phyloP scores from a whole-genome alignment of 2,888 invertebrate genomes.

The Brachyptera putata region DNA sequence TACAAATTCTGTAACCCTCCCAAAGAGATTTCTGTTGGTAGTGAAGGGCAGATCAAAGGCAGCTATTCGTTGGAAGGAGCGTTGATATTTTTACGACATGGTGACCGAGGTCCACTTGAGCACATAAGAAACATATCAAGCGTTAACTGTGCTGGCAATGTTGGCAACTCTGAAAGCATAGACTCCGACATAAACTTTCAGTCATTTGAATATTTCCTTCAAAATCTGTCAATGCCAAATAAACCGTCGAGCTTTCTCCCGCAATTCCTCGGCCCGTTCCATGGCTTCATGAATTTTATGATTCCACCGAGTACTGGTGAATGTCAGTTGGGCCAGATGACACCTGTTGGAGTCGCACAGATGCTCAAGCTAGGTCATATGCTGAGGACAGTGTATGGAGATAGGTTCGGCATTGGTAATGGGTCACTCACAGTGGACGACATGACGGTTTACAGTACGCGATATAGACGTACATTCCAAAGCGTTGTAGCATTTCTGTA shows the following conservation, averaged over 20 bases:
- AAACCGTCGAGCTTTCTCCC: slow-evolving; percentile 44
- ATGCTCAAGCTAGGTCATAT: slow-evolving; percentile 72
- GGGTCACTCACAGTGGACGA: slow-evolving; percentile 51
- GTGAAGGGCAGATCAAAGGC: slow-evolving; percentile 62
- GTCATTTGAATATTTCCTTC: slow-evolving; percentile 31
- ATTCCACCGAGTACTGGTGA: slow-evolving; percentile 61
- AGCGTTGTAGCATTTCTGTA: slow-evolving; percentile 78
- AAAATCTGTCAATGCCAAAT: slow-evolving; percentile 28
- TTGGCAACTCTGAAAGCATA: slow-evolving; percentile 34
- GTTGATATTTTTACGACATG: slow-evolving; percentile 76
- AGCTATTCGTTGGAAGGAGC: slow-evolving; percentile 66
- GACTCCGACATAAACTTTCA: slow-evolving; percentile 30
- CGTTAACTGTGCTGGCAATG: slow-evolving; percentile 67
- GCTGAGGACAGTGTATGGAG: slow-evolving; percentile 56
- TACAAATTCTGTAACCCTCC: slow-evolving; percentile 70
- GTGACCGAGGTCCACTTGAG: slow-evolving; percentile 83
- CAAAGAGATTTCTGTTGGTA: slow-evolving; percentile 60
- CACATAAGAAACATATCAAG: slow-evolving; percentile 73
- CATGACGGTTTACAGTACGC: slow-evolving; percentile 70
- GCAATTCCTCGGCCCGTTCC: slow-evolving; percentile 73
- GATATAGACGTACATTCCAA: slow-evolving; percentile 86
- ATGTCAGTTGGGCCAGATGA: slow-evolving; percentile 83
- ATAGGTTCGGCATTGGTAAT: slow-evolving; percentile 46
- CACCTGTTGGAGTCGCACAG: slow-evolving; percentile 65
- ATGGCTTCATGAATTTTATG: slow-evolving; percentile 77